phyloP scores from a whole-genome alignment of 2,888 invertebrate genomes.

The Pterostichus madidus region DNA sequence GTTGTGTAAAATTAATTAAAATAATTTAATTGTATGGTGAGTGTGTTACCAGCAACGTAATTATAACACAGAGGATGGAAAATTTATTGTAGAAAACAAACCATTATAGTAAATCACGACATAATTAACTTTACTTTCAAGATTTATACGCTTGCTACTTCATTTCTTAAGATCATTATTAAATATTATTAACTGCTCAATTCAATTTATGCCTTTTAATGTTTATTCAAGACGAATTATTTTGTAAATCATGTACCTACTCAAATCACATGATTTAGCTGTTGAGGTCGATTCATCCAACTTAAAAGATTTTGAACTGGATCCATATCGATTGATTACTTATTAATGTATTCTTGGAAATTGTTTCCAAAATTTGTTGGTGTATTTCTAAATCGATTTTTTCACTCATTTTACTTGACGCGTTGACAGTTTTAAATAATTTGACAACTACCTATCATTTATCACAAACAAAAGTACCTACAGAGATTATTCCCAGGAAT shows the following conservation, averaged over 20 bases:
- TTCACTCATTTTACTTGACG: no score
- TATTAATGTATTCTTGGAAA: no score
- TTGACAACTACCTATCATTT: no score
- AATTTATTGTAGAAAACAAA: conserved; percentile 52
- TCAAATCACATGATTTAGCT: no score
- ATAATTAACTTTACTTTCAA: conserved; percentile 37
- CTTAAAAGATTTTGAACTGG: no score
- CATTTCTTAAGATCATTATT: conserved; percentile 6
- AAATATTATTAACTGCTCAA: conserved; percentile 35
- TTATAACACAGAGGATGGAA: conserved; percentile 30
- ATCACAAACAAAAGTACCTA: no score
- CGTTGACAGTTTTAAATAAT: no score
- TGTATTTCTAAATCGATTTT: no score
- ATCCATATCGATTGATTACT: no score
- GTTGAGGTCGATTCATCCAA: no score
- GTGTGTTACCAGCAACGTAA: conserved; percentile 12
- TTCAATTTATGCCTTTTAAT: conserved; percentile 3
- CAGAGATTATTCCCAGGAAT: no score
- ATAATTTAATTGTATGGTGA: conserved; percentile 36
- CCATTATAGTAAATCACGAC: conserved; percentile 52
- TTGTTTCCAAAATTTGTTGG: no score
- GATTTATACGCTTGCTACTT: conserved; percentile 29
- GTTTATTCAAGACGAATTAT: background rate
- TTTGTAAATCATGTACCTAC: background rate
- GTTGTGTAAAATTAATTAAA: conserved; percentile 43